Base-by-base conservation (phyloP, 2,113 vertebrate species). In the Vulpes lagopus region DNA sequence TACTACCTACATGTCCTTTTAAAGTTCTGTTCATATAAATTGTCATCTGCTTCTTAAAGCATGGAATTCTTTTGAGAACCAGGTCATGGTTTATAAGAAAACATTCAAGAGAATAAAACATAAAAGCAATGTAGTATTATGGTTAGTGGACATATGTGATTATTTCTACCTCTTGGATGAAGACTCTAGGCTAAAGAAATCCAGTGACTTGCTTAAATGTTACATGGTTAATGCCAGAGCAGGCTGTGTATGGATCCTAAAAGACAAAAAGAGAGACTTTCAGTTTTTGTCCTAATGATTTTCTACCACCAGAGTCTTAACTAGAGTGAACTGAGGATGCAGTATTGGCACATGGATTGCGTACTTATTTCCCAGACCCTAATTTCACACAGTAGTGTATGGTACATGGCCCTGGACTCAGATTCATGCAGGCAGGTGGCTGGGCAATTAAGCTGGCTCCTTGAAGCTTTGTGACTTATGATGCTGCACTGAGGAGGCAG, bases 1-100 rank as follows among this genome's bases (percentile, higher is more conserved):
- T 43, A 43, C 43, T 43, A 43, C 43, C 43, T 14, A 30, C 5
- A 55, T 94, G 55, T 38, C 25, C 20, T 83, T 91, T 94, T 64
- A 65, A 89, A 86, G 8, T 84, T 88, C 83, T 81, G 57, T 51
- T 94, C 65, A 11, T 93, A 69, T 60, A 67, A 92, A 79, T 94
- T 90, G 49, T 73, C 81, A 25, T 35, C 53, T 85, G 73, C 4
- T 89, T 84, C 64, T 84, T 64, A 94, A 82, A 76, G 16, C 23
- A 55, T n/a, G 73, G 69, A 59, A 16, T 92, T 90, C 62, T 91
- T 92, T 88, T 84, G 38, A 85, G 73, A 94, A 81, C 32, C 5
- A 30, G 8, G 25, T 79, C 67, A 62, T 65, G n/a, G 76, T 69
- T 67, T 82, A 49, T 60, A 85, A 69, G 79, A 80, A 94, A 93